Conservation (phyloP, 2,797 vertebrate species). For the Poeciliopsis presidionis region DNA sequence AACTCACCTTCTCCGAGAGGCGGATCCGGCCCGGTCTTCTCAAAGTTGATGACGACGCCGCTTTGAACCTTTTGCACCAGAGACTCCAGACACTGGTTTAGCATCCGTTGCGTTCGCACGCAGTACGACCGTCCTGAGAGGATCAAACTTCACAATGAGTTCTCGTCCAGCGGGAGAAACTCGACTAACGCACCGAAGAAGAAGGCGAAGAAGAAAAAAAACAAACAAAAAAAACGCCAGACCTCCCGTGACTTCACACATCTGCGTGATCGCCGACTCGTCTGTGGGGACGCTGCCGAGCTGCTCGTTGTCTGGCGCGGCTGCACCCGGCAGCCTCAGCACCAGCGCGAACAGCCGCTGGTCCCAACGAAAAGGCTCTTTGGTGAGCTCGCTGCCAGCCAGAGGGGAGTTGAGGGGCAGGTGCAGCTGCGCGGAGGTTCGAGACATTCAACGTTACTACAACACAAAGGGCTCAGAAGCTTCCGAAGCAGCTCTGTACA, state of each 20-base stretch:
- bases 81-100: conserved; percentile 97
- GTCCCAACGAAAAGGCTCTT: conserved; percentile 99
- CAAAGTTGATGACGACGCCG: conserved; percentile 96
- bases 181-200: neutral
- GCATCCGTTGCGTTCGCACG: conserved; percentile 93
- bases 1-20: conserved; percentile 86
- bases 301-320: conserved; percentile 90
- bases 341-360: conserved; percentile 97
- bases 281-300: conserved; percentile 97
- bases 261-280: conserved; percentile 97
- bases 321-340: conserved; percentile 91
- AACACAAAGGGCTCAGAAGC: neutral
- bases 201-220: neutral
- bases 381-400: conserved; percentile 97
- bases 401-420: conserved; percentile 96
- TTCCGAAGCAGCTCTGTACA: neutral
- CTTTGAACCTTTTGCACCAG: conserved; percentile 97
- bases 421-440: conserved; percentile 85
- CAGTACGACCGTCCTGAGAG: conserved; percentile 92
- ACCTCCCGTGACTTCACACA: conserved; percentile 99
- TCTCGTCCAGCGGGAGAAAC: neutral
- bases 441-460: neutral
- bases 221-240: conserved; percentile 22
- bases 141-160: conserved; percentile 12
- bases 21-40: conserved; percentile 94